Evolutionary conservation across 2,888 invertebrate species (phyloP).

Genomic region (Erannis defoliaria): DNA sequence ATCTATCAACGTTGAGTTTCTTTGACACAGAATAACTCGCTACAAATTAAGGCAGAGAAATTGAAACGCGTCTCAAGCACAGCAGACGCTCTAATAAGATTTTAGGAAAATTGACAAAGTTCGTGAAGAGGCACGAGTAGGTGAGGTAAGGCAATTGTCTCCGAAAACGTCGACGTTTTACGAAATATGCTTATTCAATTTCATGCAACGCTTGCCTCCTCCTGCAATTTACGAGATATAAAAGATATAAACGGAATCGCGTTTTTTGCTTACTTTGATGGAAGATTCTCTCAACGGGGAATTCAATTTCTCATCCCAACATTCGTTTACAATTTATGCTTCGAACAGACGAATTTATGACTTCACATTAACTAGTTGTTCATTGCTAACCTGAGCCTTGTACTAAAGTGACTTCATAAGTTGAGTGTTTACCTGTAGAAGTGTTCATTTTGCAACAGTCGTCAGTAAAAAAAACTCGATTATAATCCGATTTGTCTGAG

Average conservation of each 20-base stretch:
- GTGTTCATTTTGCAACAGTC: conserved; percentile 60
- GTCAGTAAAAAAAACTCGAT: conserved; percentile 79
- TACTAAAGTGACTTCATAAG: conserved; percentile 17
- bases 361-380: conserved; percentile 52
- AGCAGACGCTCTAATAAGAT: conserved; percentile 81
- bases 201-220: conserved; percentile 87
- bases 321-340: conserved; percentile 80
- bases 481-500: conserved; percentile 84
- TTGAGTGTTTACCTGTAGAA: conserved; percentile 35
- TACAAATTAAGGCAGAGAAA: conserved; percentile 59
- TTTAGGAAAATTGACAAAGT: conserved; percentile 85
- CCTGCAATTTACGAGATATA: conserved; percentile 87
- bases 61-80: conserved; percentile 69
- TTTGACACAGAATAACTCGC: conserved; percentile 36
- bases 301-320: conserved; percentile 82
- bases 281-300: conserved; percentile 85
- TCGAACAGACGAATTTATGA: conserved; percentile 66
- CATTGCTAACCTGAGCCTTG: conserved; percentile 11
- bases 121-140: conserved; percentile 83
- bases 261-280: conserved; percentile 86
- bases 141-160: conserved; percentile 87
- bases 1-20: neutral
- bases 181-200: conserved; percentile 87
- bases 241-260: conserved; percentile 87
- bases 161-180: conserved; percentile 86